Evolutionary conservation across 2,113 vertebrate species (phyloP), one percentile per base, ranked within the genome.

Genomic region (Sus scrofa): DNA sequence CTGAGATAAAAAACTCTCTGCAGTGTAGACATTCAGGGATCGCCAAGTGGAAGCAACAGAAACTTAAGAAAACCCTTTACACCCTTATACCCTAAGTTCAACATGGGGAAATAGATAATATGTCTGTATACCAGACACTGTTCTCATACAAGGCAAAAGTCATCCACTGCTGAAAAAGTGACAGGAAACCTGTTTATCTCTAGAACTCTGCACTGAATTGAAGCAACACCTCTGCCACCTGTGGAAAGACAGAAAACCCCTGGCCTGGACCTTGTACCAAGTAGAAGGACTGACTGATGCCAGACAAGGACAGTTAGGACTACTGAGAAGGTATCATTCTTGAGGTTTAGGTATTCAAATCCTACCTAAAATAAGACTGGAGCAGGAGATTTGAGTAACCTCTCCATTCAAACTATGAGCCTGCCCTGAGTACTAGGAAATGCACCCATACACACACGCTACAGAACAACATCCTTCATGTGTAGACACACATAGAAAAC

Each of bases 211-310:
- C 30, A 44, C 1, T 39, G 30, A 30, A 7, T 32, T 19, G 9
- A 44, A 26, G 15, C 19, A 81, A 63, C 4, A 37, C 3, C 2
- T 62, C 26, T 75, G 20, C 1, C 0, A 0, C 10, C 26, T 1
- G 1, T 4, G 2, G 7, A 56, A 1, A 68, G 14, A 24, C 9
- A 77, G 1, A 30, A 1, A 22, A 3, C 1, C 6, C 3, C n/a
- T 44, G 18, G 4, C 4, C 14, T 7, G 32, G 7, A 8, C 19
- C 16, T 6, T 30, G 3, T 1, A 19, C 32, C 32, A 1, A 32
- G 4, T 12, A 24, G 10, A 14, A 52, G 3, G 50, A 27, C 87
- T 34, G 4, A 0, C 39, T 68, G 30, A 58, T 70, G 27, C 3
- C 37, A 68, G 11, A 15, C 4, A 2, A 3, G 9, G 14, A 60